phyloP scores from a whole-genome alignment of 2,113 vertebrate species.

The Tylochromis polylepis region DNA sequence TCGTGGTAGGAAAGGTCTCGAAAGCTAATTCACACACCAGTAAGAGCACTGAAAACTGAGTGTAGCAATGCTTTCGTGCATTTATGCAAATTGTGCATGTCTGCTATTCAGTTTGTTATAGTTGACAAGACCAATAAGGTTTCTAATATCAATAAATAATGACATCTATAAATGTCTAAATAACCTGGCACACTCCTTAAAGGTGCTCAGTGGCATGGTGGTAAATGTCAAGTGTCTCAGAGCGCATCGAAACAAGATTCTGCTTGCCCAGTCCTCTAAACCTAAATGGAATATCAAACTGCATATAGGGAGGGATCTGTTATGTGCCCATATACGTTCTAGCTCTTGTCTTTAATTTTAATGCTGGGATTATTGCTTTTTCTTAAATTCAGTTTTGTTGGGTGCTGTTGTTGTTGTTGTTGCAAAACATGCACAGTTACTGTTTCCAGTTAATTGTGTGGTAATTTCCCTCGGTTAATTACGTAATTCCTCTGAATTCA shows the following conservation, averaged over 20 bases:
- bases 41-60: neutral
- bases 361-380: neutral
- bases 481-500: neutral
- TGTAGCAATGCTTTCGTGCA: neutral
- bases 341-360: neutral
- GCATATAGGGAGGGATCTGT: neutral
- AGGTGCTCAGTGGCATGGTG: neutral
- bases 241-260: neutral
- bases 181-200: neutral
- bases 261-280: neutral
- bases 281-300: neutral
- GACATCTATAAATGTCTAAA: neutral
- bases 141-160: neutral
- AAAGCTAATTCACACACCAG: neutral
- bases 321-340: neutral
- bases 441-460: neutral
- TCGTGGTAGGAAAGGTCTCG: neutral
- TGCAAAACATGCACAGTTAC: neutral
- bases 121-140: neutral
- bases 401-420: neutral
- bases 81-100: neutral
- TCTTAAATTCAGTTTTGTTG: neutral
- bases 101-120: neutral
- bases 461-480: neutral
- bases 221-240: neutral